Conservation (phyloP, 1,140 invertebrate genomes). For the Drosophila ercepeae region DNA sequence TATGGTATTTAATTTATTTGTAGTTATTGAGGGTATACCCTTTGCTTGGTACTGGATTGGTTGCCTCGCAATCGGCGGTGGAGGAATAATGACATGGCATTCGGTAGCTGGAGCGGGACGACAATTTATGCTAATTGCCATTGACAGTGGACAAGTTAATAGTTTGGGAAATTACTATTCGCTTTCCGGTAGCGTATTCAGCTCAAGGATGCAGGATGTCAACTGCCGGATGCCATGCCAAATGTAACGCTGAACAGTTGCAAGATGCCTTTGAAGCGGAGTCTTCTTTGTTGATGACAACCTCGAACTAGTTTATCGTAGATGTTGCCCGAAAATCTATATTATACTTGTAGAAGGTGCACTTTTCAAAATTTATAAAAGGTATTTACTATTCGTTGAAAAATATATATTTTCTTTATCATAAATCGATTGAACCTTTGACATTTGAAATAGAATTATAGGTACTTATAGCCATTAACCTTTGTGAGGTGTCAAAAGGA, state of each 20-base stretch:
- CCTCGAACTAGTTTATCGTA: slow-evolving; percentile 47
- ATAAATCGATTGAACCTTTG: no score
- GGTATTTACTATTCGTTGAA: no score
- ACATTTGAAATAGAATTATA: no score
- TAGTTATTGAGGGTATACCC: slow-evolving; percentile 26
- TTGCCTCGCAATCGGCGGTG: slow-evolving; percentile 7
- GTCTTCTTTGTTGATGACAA: slow-evolving; percentile 27
- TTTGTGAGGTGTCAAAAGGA: not conserved
- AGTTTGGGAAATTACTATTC: slow-evolving; percentile 34
- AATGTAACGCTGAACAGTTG: slow-evolving; percentile 16
- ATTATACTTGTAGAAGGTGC: slow-evolving; percentile 12
- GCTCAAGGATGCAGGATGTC: slow-evolving; percentile 78
- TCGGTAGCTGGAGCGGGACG: slow-evolving; percentile 2
- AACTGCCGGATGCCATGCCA: slow-evolving; percentile 50
- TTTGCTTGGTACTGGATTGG: slow-evolving; percentile 23
- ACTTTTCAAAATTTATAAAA: slow-evolving; percentile 3
- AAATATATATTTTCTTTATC: no score
- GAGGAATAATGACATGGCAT: not conserved
- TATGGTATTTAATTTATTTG: slow-evolving; percentile 71
- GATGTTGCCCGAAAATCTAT: slow-evolving; percentile 28
- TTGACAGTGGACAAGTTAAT: slow-evolving; percentile 73
- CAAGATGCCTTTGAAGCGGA: slow-evolving; percentile 24
- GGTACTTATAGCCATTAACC: no score
- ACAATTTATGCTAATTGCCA: slow-evolving; percentile 70
- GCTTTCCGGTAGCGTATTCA: slow-evolving; percentile 52